Percentiles rank a stretch among this genome's conserved stretches.
These are phyloP conservation scores for Neomicropteryx cornuta DNA, from an alignment of 1,140 invertebrate species.

Conservation along the genomic window DNA sequence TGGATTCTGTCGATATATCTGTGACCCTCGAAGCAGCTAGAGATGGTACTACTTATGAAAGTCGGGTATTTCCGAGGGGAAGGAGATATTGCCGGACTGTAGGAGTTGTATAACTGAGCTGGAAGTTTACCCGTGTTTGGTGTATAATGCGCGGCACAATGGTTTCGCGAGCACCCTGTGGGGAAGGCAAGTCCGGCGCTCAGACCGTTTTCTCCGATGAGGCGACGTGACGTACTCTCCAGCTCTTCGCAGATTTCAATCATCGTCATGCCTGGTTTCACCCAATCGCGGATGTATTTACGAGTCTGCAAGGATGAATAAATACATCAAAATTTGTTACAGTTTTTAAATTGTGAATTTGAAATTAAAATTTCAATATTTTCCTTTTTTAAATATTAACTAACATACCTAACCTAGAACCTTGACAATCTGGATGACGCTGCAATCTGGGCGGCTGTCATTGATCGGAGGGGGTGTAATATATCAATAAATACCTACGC, in stretches of 20 bases:
- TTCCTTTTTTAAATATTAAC: neutral
- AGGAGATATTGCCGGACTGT: too few species aligned
- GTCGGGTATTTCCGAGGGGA: too few species aligned
- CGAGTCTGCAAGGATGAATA: slow-evolving; percentile 54
- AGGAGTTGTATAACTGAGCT: too few species aligned
- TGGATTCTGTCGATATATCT: too few species aligned
- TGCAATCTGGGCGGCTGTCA: neutral
- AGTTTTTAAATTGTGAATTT: too few species aligned
- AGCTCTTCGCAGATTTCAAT: slow-evolving; percentile 97
- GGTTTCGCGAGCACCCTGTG: slow-evolving; percentile 96
- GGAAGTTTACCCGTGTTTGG: slow-evolving; percentile 72
- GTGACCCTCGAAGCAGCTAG: too few species aligned
- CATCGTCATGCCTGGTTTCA: slow-evolving; percentile 99
- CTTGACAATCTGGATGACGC: neutral
- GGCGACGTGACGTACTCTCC: slow-evolving; percentile 78
- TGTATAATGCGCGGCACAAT: slow-evolving; percentile 99
- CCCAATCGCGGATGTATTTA: slow-evolving; percentile 79
- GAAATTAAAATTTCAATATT: neutral
- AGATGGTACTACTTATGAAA: too few species aligned
- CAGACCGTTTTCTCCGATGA: slow-evolving; percentile 93
- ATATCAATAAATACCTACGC: slow-evolving; percentile 6
- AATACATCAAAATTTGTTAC: neutral
- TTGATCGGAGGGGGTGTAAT: neutral
- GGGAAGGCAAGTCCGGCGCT: slow-evolving; percentile 97
- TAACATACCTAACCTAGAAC: neutral